Base-by-base conservation (phyloP, 2,113 vertebrate genomes). In the Triplophysa rosa region DNA sequence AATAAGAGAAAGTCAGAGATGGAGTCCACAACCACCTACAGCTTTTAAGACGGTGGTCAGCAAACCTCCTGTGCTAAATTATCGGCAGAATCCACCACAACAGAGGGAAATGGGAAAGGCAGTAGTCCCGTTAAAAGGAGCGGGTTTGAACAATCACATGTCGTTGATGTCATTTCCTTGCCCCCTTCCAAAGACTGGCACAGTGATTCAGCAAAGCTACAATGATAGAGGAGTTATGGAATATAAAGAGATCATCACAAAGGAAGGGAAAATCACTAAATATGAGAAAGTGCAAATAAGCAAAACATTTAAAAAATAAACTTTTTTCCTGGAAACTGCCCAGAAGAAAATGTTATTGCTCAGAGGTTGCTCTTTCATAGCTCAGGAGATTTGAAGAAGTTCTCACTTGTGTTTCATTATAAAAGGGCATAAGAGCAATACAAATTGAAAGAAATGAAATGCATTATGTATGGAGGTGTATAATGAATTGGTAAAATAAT, bases 211-310 rank as follows among this genome's bases (percentile, higher is more conserved):
- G n/a, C 81, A 66, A 0, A 73, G 75, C 1, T 90, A 86, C 40
- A 59, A 89, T 0, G 89, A 88, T 16, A 63, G 83, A 3, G 88
- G 11, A 56, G 74, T 9, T 1, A 87, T 90, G 84, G 84, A 85
- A 71, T 86, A 90, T 70, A 91, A 80, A 29, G 88, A 91, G 68
- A 88, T 93, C 62, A 82, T 90, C 64, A 91, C 84, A 12, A 83
- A 71, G 1, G 69, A 86, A n/a, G 91, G 91, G 23, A 89, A 80
- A 67, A 88, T 93, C 5, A 42, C 90, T 21, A 90, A 90, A 65
- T 91, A 73, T 42, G 83, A 89, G 0, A 78, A 92, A 33, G 2
- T 93, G 29, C 87, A 42, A 52, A 85, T 89, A 80, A 82, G 81
- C 9, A 86, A 78, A 74, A 12, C 59, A 17, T 24, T 33, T 42